Evolutionary conservation across 37 sponge, comb jelly and placozoan species (phyloP).

Genomic region (Diacarnus erythraeanus): DNA sequence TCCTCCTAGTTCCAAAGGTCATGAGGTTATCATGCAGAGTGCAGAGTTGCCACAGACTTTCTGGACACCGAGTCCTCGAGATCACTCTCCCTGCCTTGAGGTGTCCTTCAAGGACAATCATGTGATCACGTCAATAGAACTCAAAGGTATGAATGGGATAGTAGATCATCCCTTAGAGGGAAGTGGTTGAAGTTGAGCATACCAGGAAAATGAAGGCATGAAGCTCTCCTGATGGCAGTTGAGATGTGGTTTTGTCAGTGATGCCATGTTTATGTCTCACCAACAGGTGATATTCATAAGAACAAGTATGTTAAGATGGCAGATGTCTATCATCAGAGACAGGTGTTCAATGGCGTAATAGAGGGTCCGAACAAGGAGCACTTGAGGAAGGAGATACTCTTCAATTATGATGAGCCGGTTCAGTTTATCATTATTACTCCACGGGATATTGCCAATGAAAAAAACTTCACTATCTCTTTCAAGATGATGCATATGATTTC

Average conservation of each 20-base stretch:
- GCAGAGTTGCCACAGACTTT: slow-evolving; percentile 9
- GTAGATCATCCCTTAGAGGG: too few relatives aligned
- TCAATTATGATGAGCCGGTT: not conserved
- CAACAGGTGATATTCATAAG: slow-evolving; percentile 11
- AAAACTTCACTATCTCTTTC: slow-evolving; percentile 10
- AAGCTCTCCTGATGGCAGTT: not conserved
- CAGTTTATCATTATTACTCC: slow-evolving; percentile 24
- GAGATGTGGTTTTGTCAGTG: not conserved
- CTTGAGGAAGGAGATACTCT: not conserved
- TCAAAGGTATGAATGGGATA: slow-evolving; percentile 35
- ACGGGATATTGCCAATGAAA: not conserved
- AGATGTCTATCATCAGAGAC: slow-evolving; percentile 5
- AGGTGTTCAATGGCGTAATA: not conserved
- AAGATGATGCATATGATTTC: not conserved
- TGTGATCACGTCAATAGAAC: slow-evolving; percentile 40
- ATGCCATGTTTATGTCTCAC: not conserved
- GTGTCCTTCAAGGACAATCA: slow-evolving; percentile 39
- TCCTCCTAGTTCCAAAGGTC: not conserved
- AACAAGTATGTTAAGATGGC: slow-evolving; percentile 3
- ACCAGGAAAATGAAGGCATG: too few relatives aligned
- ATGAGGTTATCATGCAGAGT: slow-evolving; percentile 23
- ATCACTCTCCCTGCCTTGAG: slow-evolving; percentile 15
- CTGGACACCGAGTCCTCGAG: slow-evolving; percentile 22
- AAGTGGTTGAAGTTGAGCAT: too few relatives aligned
- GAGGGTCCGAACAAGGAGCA: not conserved